Evolutionary conservation across 2,113 vertebrate genomes (phyloP).

Genomic region (Psammodynastes pulverulentus): DNA sequence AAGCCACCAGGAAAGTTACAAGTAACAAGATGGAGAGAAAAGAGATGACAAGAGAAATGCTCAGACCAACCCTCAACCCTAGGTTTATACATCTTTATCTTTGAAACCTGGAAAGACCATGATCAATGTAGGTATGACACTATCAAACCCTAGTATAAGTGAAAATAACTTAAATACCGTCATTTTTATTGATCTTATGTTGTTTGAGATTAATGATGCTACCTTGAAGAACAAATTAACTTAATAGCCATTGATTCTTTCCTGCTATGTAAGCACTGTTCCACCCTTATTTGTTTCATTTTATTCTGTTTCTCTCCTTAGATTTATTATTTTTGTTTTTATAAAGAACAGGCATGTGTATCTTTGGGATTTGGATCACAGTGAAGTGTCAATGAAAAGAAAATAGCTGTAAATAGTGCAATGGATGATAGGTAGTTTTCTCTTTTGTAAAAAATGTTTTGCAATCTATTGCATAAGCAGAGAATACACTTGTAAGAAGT

Average conservation of each 20-base stretch:
- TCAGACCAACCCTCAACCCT: background rate
- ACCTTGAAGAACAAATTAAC: slow-evolving; percentile 43
- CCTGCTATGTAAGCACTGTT: slow-evolving; percentile 25
- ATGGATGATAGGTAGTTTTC: background rate
- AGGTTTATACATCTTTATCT: background rate
- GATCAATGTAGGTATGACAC: background rate
- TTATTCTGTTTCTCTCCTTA: background rate
- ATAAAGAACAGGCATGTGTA: slow-evolving; percentile 8
- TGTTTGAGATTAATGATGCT: slow-evolving; percentile 45
- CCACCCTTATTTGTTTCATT: background rate
- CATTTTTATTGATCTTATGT: slow-evolving; percentile 22
- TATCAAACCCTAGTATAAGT: slow-evolving; percentile 9
- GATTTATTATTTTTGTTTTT: slow-evolving; percentile 32
- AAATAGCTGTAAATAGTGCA: background rate
- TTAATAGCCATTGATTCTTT: slow-evolving; percentile 50
- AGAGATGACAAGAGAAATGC: background rate
- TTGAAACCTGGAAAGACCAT: background rate
- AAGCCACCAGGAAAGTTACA: background rate
- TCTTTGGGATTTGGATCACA: background rate
- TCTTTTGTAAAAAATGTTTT: background rate
- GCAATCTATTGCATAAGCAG: background rate
- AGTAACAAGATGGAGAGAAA: background rate
- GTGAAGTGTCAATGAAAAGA: background rate
- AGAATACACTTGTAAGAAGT: background rate
- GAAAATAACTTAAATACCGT: slow-evolving; percentile 12